phyloP scores from a whole-genome alignment of 2,888 invertebrate species.

The Synergus laeviventris region DNA sequence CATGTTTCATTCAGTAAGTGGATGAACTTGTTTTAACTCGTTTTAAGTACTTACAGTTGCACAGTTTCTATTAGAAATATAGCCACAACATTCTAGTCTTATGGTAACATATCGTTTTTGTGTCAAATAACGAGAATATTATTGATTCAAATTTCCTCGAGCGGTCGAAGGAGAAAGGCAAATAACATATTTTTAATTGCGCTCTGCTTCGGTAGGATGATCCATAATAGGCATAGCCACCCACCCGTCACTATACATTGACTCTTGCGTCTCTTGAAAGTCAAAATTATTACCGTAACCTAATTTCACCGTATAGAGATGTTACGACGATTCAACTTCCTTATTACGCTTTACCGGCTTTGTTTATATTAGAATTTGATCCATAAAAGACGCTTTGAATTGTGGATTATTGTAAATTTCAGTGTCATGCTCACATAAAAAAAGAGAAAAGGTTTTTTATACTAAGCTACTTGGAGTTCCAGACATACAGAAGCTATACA shows the following conservation, averaged over 20 bases:
- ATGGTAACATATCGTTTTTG: not conserved
- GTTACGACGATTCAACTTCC: not conserved
- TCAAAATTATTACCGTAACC: slow-evolving; percentile 54
- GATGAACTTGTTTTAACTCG: too few relatives aligned
- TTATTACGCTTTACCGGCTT: slow-evolving; percentile 2
- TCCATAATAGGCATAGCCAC: slow-evolving; percentile 52
- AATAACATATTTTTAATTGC: slow-evolving; percentile 55
- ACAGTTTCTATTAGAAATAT: not conserved
- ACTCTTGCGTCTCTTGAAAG: slow-evolving; percentile 51
- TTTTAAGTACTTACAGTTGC: not conserved
- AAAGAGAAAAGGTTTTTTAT: not conserved
- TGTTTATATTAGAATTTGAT: not conserved
- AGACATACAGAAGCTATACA: not conserved
- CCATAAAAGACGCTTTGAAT: not conserved
- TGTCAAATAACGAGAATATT: not conserved
- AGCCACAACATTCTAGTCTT: not conserved
- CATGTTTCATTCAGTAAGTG: too few relatives aligned
- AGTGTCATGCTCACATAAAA: not conserved
- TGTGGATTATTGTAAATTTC: not conserved
- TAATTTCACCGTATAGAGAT: slow-evolving; percentile 51
- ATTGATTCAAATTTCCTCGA: slow-evolving; percentile 14
- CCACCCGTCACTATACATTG: slow-evolving; percentile 53
- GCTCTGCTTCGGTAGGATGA: slow-evolving; percentile 50
- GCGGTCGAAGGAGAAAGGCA: slow-evolving; percentile 50
- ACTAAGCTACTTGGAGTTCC: not conserved